phyloP scores from a whole-genome alignment of 2,888 invertebrate species.

The Philaethria dido region DNA sequence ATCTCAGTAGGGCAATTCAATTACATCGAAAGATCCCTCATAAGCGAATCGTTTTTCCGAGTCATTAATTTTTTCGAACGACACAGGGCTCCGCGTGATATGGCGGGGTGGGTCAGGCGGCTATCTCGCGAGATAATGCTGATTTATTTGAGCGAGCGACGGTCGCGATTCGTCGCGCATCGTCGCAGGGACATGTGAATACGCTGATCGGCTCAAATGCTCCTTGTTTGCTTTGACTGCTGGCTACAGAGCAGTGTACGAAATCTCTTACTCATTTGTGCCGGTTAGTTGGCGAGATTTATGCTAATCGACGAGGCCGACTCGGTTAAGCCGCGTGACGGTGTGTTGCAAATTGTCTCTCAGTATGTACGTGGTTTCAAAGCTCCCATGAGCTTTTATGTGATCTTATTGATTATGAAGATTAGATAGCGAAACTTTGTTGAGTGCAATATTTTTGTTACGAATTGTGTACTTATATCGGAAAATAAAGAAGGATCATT shows the following conservation, averaged over 20 bases:
- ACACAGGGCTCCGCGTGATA: conserved; percentile 79
- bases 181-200: conserved; percentile 53
- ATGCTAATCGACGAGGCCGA: conserved; percentile 81
- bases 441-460: background rate
- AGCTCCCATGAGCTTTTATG: conserved; percentile 66
- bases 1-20: conserved; percentile 82
- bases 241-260: conserved; percentile 40
- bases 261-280: conserved; percentile 66
- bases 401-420: conserved; percentile 56
- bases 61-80: conserved; percentile 84
- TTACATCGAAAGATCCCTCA: conserved; percentile 84
- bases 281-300: conserved; percentile 83
- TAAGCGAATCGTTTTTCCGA: conserved; percentile 84
- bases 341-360: conserved; percentile 80
- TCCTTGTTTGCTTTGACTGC: conserved; percentile 62
- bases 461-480: background rate
- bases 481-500: background rate
- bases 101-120: conserved; percentile 65
- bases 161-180: conserved; percentile 81
- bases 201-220: conserved; percentile 60
- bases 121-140: conserved; percentile 84
- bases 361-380: conserved; percentile 71
- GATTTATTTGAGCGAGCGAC: conserved; percentile 80
- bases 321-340: conserved; percentile 79
- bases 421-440: background rate